Evolutionary conservation across 2,113 vertebrate species (phyloP), one percentile per base, ranked within the genome.

Genomic region (Heterochromis multidens): DNA sequence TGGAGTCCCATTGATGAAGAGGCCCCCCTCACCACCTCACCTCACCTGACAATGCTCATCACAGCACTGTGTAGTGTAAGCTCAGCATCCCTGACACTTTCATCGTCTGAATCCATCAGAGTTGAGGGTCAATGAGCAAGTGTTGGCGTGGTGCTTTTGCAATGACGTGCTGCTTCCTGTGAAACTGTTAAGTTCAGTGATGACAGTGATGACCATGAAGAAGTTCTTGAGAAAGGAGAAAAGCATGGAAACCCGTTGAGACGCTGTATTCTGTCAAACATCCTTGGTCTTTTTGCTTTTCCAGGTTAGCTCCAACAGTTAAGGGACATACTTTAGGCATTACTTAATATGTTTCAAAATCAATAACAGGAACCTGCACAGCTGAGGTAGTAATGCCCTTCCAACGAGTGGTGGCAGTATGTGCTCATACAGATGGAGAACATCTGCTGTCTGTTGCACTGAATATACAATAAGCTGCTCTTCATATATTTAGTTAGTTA

Each of bases 361-460:
- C 31, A 60, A 23, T 59, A 19, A 67, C 11, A 54, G 17, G 19
- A 60, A 46, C 19, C 10, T 72, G 56, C 40, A 25, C 2, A 7
- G 19, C 67, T 16, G 67, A 82, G n/a, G 94, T 37, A 95, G 90
- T 95, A 60, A 79, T 88, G 76, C 3, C 19, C 1, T 29, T 87
- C 35, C 54, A 88, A 84, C 93, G 84, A 87, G 85, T 83, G 94
- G 90, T 91, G 94, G 94, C 94, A 95, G 93, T 95, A 49, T 92
- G 54, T 31, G 46, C 85, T 81, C 84, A 40, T 40, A 52, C 57
- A 82, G 21, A 84, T 8, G 14, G 23, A 84, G 56, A 81, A 2
- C 27, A 54, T 77, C 79, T 54, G 43, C 37, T 58, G 13, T 82
- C 40, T 61, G 43, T 43, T 86, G 85, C 79, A 79, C 10, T 65